Evolutionary conservation across 2,888 invertebrate genomes (phyloP).

Genomic region (Apotomis capreana): DNA sequence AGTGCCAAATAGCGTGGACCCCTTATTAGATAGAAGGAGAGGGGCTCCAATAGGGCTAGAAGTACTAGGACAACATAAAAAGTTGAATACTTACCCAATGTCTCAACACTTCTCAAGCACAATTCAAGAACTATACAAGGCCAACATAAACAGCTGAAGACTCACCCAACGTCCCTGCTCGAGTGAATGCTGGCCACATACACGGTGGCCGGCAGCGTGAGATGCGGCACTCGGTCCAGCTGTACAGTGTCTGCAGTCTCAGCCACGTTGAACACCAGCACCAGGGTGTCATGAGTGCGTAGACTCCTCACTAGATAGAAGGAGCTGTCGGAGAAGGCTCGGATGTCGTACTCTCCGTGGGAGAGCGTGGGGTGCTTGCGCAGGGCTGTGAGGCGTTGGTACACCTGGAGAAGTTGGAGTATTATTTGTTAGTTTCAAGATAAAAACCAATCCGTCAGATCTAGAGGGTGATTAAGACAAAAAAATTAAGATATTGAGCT

Average conservation of each 20-base stretch:
- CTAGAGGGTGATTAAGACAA: no score
- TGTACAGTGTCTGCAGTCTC: slow-evolving; percentile 61
- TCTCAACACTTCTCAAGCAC: no score
- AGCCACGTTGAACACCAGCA: slow-evolving; percentile 78
- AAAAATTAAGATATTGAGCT: no score
- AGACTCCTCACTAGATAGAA: slow-evolving; percentile 53
- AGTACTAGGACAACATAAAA: no score
- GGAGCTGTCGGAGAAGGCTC: slow-evolving; percentile 61
- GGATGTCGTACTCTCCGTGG: slow-evolving; percentile 70
- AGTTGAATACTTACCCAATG: no score
- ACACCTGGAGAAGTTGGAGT: slow-evolving; percentile 14
- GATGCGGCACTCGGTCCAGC: slow-evolving; percentile 53
- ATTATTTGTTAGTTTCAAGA: no score
- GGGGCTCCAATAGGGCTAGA: no score
- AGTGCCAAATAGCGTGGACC: no score
- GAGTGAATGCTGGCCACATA: slow-evolving; percentile 60
- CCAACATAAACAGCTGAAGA: background rate
- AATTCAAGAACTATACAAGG: background rate
- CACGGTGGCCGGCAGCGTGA: slow-evolving; percentile 55
- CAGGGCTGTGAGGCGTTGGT: slow-evolving; percentile 26
- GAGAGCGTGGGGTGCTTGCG: slow-evolving; percentile 47
- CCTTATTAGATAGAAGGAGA: no score
- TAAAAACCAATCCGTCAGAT: no score
- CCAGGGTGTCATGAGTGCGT: slow-evolving; percentile 51
- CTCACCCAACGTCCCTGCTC: slow-evolving; percentile 54